Evolutionary conservation across 2,797 vertebrate genomes (phyloP).

Genomic region (Poliocrania exsul): DNA sequence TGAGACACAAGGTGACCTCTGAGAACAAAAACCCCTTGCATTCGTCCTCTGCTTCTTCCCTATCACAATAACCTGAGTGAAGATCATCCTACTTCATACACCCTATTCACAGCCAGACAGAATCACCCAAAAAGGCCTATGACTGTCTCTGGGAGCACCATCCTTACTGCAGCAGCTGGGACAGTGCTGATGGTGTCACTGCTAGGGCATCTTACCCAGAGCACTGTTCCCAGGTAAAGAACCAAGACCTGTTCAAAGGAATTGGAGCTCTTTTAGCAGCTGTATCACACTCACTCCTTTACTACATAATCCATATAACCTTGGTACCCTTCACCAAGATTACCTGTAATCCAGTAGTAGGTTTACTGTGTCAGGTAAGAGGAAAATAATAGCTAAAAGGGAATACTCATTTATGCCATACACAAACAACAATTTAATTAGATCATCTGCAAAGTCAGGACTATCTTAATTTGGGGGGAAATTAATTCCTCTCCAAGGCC

Average conservation of each 20-base stretch:
- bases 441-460: neutral
- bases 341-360: neutral
- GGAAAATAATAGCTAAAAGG: neutral
- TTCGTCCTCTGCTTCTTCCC: neutral
- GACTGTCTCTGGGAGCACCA: neutral
- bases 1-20: neutral
- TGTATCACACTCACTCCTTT: neutral
- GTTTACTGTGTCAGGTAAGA: neutral
- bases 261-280: neutral
- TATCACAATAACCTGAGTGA: neutral
- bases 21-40: neutral
- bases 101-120: neutral
- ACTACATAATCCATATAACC: neutral
- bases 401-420: neutral
- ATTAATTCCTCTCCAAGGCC: neutral
- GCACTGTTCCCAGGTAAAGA: neutral
- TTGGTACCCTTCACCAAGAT: neutral
- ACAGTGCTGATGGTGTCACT: neutral
- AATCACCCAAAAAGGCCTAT: neutral
- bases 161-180: neutral
- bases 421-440: neutral
- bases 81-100: neutral
- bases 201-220: neutral
- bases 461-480: neutral
- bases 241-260: neutral